These are phyloP conservation scores for Gallinago stenura DNA, from an alignment of 2,797 vertebrate species.

Conservation along the genomic window DNA sequence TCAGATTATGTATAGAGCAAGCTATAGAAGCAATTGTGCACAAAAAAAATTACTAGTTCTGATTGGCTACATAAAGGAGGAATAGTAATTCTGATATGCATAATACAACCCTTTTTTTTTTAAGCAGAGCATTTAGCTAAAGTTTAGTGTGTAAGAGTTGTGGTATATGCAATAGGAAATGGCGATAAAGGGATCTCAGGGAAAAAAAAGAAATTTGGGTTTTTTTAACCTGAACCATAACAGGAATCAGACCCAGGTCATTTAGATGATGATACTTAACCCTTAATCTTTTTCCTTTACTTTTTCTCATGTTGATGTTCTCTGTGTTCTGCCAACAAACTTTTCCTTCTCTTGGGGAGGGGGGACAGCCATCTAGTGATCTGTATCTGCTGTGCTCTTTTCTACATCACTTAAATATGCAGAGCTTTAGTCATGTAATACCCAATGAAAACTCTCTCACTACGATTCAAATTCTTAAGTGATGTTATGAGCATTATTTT, in stretches of 20 bases:
- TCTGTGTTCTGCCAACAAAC: neutral
- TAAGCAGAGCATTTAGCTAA: neutral
- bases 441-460: neutral
- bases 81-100: neutral
- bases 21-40: neutral
- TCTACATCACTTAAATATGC: neutral
- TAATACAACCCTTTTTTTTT: neutral
- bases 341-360: neutral
- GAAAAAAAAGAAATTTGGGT: neutral
- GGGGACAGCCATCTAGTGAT: accelerated
- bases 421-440: neutral
- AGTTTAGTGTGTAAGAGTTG: neutral
- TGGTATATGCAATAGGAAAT: neutral
- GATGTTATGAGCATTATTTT: neutral
- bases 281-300: neutral
- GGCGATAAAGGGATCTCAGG: accelerated
- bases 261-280: neutral
- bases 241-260: neutral
- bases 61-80: neutral
- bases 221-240: neutral
- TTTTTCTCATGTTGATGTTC: neutral
- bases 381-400: neutral
- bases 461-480: neutral
- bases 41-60: neutral
- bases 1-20: neutral